A percentile compares a stretch with the other conserved stretches of the same genome.
Evolutionary conservation across 2,888 invertebrate species (phyloP).

Genomic region (Andrena flavipes): DNA sequence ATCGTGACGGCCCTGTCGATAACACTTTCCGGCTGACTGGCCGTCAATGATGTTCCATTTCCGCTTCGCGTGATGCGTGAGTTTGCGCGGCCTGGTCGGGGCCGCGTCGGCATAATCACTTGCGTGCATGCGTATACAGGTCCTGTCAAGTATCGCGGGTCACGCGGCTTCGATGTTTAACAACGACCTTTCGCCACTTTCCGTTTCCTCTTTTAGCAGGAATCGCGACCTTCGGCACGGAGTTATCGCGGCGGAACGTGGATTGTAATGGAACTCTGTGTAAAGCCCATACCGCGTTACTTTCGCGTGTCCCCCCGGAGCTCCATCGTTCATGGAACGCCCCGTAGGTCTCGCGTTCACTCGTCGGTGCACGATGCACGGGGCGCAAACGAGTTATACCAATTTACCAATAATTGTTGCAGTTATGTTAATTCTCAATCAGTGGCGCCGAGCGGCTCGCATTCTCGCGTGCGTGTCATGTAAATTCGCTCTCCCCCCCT

Average conservation of each 20-base stretch:
- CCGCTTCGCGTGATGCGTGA: conserved; percentile 73
- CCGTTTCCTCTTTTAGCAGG: not conserved
- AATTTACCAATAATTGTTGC: conserved; percentile 82
- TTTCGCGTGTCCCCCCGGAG: not conserved
- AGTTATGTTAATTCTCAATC: conserved; percentile 83
- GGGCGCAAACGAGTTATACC: conserved; percentile 78
- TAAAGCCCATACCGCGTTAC: too few relatives aligned
- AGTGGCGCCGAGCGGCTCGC: conserved; percentile 71
- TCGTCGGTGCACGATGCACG: conserved; percentile 48
- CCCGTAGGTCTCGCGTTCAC: conserved; percentile 36
- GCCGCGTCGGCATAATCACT: conserved; percentile 55
- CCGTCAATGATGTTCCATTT: conserved; percentile 77
- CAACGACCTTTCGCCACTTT: not conserved
- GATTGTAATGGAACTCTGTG: too few relatives aligned
- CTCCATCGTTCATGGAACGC: conserved; percentile 17
- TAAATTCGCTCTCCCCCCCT: conserved; percentile 68
- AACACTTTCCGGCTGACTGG: conserved; percentile 70
- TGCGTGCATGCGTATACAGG: conserved; percentile 42
- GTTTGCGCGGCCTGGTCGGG: conserved; percentile 57
- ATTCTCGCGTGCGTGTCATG: conserved; percentile 75
- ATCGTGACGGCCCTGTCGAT: conserved; percentile 67
- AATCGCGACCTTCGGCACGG: too few relatives aligned
- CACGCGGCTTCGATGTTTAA: not conserved
- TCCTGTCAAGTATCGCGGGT: not conserved
- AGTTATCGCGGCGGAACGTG: too few relatives aligned